Conservation (phyloP, 1,140 invertebrate species). For the Acromyrmex charruanus region DNA sequence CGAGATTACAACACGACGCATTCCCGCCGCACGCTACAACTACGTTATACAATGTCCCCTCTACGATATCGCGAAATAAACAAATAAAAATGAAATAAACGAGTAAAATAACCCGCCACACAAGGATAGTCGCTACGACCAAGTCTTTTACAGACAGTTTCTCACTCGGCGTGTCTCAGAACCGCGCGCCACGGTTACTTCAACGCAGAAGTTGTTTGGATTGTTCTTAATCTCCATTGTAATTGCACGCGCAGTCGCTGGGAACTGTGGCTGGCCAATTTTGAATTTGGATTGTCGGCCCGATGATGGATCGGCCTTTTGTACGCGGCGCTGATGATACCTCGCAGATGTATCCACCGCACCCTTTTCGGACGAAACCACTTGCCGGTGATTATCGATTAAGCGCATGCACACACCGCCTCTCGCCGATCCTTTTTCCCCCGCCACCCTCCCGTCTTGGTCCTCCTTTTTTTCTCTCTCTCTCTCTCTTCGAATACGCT, state of each 20-base stretch:
- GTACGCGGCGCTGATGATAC: slow-evolving; percentile 80
- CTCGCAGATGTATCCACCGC: slow-evolving; percentile 81
- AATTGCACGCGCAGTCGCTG: slow-evolving; percentile 75
- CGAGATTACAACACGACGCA: slow-evolving; percentile 25
- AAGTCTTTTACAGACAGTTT: background rate
- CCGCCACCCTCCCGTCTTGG: slow-evolving; percentile 40
- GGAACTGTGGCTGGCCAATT: slow-evolving; percentile 75
- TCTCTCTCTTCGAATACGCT: slow-evolving; percentile 13
- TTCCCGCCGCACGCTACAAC: slow-evolving; percentile 4
- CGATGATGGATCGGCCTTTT: slow-evolving; percentile 83
- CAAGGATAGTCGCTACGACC: background rate
- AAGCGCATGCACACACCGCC: slow-evolving; percentile 75
- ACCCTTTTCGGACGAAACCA: slow-evolving; percentile 77
- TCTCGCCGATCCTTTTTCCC: slow-evolving; percentile 55
- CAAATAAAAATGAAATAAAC: background rate
- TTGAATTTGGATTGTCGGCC: slow-evolving; percentile 78
- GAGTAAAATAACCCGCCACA: background rate
- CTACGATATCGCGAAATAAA: background rate
- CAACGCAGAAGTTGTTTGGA: slow-evolving; percentile 72
- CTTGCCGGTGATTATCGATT: slow-evolving; percentile 82
- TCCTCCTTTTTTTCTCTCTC: slow-evolving; percentile 28
- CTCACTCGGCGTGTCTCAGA: background rate
- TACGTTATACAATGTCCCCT: background rate
- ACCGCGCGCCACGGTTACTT: background rate
- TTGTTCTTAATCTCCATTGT: slow-evolving; percentile 79